Evolutionary conservation across 2,113 vertebrate genomes (phyloP).

Genomic region (Gallinago jamesoni): DNA sequence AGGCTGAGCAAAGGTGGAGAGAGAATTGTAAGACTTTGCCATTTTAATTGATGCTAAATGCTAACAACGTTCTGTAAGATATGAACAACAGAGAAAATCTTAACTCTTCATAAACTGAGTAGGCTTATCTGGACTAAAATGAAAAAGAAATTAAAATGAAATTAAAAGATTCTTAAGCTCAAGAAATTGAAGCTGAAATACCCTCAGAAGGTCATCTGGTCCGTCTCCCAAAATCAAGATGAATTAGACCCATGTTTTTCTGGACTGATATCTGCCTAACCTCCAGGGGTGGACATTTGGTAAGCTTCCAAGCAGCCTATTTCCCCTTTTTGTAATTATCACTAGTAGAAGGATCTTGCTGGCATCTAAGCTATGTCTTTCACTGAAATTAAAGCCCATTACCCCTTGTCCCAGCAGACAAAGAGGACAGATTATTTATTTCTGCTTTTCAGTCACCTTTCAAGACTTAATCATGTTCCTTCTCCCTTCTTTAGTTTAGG

Average conservation of each 20-base stretch:
- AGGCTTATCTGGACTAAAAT: not conserved
- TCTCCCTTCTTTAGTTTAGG: not conserved
- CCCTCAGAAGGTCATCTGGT: not conserved
- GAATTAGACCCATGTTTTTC: not conserved
- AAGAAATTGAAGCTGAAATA: constrained; percentile 13
- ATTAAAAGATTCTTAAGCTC: not conserved
- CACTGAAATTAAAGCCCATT: not conserved
- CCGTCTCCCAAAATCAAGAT: not conserved
- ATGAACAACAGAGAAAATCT: not conserved
- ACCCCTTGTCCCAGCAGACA: not conserved
- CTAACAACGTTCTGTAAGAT: not conserved
- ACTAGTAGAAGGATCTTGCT: not conserved
- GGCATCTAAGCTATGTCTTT: not conserved
- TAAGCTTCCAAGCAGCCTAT: constrained; percentile 35
- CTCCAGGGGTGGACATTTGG: not conserved
- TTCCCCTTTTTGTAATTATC: constrained; percentile 10
- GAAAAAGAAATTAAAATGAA: not conserved
- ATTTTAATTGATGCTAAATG: constrained; percentile 35
- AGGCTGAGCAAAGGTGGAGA: constrained; percentile 33
- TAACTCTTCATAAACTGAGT: not conserved
- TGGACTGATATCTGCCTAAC: not conserved
- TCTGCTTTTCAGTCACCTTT: not conserved
- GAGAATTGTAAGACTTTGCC: not conserved
- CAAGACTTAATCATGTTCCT: not conserved
- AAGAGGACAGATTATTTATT: not conserved